Base-by-base conservation (phyloP, 2,888 invertebrate genomes). In the Meliscaeva auricollis region DNA sequence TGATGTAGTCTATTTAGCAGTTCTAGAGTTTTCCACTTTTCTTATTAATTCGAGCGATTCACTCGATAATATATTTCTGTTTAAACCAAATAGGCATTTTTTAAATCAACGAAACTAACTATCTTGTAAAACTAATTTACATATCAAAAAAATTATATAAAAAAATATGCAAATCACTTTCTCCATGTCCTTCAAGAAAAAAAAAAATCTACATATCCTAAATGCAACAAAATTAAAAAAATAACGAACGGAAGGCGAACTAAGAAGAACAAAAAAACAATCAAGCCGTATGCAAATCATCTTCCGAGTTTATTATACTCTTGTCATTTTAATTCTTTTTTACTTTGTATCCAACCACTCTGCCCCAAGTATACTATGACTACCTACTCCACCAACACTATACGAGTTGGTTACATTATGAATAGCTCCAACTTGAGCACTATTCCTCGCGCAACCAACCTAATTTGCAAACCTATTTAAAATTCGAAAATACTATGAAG, bases 391-490 rank as follows among this genome's bases (percentile, higher is more conserved):
- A 22, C n/a, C 26, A 44, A 7, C 15, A 35, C 32, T 26, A 11
- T 5, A 35, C 15, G 32, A 35, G 52, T 41, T 52, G 41, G 30
- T 44, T 54, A 17, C 69, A 54, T 26, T 26, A 54, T 30, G 52
- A 52, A 52, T 5, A 15, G 38, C 38, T 52, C 50, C n/a, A n/a
- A n/a, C n/a, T n/a, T n/a, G 2, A 52, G 38, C 22, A 52, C 52
- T 46, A 56, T 54, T 56, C 56, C n/a, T 46, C 32, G 48, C 20
- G 58, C 32, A 35, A 60, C 73, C 38, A 22, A 62, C 50, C 72
- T 72, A 60, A 60, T 73, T 73, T 60, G 58, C 35, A 72, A 62
- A 73, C 41, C 50, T 50, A 50, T 73, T 73, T 73, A 62, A 73
- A 73, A 38, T 73, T 62, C 50, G 50, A 50, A 62, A 72, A 72